phyloP scores from a whole-genome alignment of 2,888 invertebrate genomes.

The Temnothorax ravouxi region DNA sequence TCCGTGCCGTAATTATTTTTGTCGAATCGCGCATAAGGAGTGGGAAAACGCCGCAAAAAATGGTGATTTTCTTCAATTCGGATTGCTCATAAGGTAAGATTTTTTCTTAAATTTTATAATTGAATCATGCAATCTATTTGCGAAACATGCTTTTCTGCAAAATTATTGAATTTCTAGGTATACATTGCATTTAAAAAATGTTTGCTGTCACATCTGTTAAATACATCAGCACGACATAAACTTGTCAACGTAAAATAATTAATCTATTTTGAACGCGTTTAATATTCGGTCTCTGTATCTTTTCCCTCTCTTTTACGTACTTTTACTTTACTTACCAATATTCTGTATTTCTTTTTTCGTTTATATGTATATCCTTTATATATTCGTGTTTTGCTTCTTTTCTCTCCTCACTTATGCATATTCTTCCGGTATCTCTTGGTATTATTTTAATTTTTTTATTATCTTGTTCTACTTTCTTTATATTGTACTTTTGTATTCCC shows the following conservation, averaged over 20 bases:
- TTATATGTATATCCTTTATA: neutral
- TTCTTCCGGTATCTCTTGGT: neutral
- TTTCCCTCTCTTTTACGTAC: neutral
- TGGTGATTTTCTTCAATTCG: neutral
- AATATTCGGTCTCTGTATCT: neutral
- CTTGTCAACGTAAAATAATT: neutral
- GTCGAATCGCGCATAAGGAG: neutral
- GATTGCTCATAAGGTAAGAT: neutral
- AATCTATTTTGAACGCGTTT: neutral
- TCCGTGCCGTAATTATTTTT: conserved; percentile 18
- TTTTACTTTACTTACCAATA: neutral
- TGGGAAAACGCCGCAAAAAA: too few relatives aligned
- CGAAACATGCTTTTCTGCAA: neutral
- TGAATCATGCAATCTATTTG: too few relatives aligned
- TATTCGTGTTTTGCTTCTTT: neutral
- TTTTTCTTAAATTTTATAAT: neutral
- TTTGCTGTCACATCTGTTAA: neutral
- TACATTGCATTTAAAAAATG: neutral
- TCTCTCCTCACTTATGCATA: neutral
- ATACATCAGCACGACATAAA: neutral
- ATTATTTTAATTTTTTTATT: neutral
- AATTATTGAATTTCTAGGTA: too few relatives aligned
- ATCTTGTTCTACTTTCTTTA: neutral
- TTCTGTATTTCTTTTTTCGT: neutral
- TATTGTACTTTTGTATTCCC: neutral